A percentile compares a stretch with the other conserved stretches of the same genome.
Evolutionary conservation across 2,888 invertebrate genomes (phyloP).

Genomic region (Meta bourneti): DNA sequence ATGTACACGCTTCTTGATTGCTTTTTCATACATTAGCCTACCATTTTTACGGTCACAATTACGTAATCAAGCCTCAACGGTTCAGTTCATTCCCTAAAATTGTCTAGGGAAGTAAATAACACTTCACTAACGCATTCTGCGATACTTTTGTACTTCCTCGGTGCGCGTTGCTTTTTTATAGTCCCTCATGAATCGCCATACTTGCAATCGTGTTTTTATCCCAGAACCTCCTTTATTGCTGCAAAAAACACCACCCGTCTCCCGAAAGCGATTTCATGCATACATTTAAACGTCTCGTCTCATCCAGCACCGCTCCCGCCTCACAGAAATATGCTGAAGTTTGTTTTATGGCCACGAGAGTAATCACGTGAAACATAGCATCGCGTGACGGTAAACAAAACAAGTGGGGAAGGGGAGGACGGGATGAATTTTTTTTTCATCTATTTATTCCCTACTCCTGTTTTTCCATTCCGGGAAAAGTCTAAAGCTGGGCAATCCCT

Average conservation of each 20-base stretch:
- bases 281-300: slow-evolving; percentile 54
- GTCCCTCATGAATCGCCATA: slow-evolving; percentile 8
- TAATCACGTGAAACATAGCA: slow-evolving; percentile 50
- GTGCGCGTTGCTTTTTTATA: slow-evolving; percentile 40
- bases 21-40: too few species aligned
- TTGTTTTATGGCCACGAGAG: slow-evolving; percentile 42
- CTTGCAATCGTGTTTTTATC: neutral
- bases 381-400: slow-evolving; percentile 58
- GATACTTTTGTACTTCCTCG: too few species aligned
- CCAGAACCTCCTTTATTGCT: slow-evolving; percentile 36
- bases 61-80: too few species aligned
- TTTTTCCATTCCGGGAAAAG: slow-evolving; percentile 17
- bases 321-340: slow-evolving; percentile 29
- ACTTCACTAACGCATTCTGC: neutral
- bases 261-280: slow-evolving; percentile 57
- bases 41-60: too few species aligned
- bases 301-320: neutral
- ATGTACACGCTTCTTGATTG: too few species aligned
- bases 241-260: slow-evolving; percentile 35
- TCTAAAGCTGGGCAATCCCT: neutral
- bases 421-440: slow-evolving; percentile 19
- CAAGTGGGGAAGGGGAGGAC: slow-evolving; percentile 8
- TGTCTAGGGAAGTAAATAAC: neutral
- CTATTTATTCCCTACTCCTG: slow-evolving; percentile 27
- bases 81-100: neutral